Conservation (phyloP, 2,888 invertebrate species). For the Byasa hedistus region DNA sequence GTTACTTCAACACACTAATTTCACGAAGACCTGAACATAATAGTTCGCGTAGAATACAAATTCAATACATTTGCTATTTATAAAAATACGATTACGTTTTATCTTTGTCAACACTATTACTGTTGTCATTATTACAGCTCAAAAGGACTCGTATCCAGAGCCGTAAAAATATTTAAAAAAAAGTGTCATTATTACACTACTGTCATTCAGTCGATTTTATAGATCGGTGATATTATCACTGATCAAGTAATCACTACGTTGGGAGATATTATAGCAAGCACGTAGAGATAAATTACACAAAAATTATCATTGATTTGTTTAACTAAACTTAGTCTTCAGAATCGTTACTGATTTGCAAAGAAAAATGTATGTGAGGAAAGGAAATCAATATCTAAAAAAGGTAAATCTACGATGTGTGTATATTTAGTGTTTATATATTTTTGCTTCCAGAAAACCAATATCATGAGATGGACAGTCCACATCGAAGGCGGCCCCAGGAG, state of each 20-base stretch:
- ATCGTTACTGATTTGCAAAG: not conserved
- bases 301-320: not conserved
- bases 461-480: conserved; percentile 91
- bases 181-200: not conserved
- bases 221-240: not conserved
- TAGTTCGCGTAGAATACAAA: too few species aligned
- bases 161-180: too few species aligned
- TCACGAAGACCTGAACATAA: too few species aligned
- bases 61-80: not conserved
- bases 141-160: too few species aligned
- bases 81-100: not conserved
- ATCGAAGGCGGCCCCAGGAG: conserved; percentile 94
- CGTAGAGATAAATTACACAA: not conserved
- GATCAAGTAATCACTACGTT: too few species aligned
- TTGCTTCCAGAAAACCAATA: conserved; percentile 27
- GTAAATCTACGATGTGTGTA: not conserved
- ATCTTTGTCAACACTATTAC: not conserved
- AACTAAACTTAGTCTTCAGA: not conserved
- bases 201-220: not conserved
- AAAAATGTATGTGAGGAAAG: conserved; percentile 2
- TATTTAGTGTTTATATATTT: conserved; percentile 7
- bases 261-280: not conserved
- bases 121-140: not conserved
- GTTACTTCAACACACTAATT: too few species aligned
- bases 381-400: not conserved